A percentile compares a stretch with the other conserved stretches of the same genome.
phyloP scores from a whole-genome alignment of 2,113 vertebrate species.

The Microcebus lehilahytsara region DNA sequence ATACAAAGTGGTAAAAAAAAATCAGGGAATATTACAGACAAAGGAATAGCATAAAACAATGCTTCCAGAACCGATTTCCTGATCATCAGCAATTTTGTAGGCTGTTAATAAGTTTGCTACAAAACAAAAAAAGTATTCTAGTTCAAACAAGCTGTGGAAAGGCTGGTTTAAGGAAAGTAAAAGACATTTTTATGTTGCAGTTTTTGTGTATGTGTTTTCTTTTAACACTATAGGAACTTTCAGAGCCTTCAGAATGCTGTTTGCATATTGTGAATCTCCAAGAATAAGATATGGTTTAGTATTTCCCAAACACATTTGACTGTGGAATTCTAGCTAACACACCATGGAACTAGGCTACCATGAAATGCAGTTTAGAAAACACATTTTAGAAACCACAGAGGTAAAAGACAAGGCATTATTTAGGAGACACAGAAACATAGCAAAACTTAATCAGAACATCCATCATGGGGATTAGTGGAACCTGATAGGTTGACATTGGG shows the following conservation, averaged over 20 bases:
- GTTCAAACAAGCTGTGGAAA: background rate
- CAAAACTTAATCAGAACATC: background rate
- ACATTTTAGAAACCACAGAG: background rate
- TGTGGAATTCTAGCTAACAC: background rate
- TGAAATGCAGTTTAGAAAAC: background rate
- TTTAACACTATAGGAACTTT: background rate
- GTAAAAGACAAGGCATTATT: background rate
- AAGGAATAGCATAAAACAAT: background rate
- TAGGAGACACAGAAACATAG: background rate
- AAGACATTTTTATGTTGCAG: background rate
- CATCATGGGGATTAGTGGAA: background rate
- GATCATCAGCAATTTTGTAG: background rate
- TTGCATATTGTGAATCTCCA: background rate
- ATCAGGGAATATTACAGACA: background rate
- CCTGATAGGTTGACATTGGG: background rate
- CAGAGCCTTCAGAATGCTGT: background rate
- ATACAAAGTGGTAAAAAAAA: background rate
- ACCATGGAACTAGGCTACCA: background rate
- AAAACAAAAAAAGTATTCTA: background rate
- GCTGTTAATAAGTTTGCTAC: background rate
- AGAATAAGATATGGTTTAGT: background rate
- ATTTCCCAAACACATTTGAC: background rate
- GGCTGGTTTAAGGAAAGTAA: background rate
- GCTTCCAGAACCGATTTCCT: background rate
- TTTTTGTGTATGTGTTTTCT: background rate